Percentiles rank a stretch among this genome's conserved stretches.
Evolutionary conservation across 2,113 vertebrate species (phyloP).

Genomic region (Limnothrissa miodon): DNA sequence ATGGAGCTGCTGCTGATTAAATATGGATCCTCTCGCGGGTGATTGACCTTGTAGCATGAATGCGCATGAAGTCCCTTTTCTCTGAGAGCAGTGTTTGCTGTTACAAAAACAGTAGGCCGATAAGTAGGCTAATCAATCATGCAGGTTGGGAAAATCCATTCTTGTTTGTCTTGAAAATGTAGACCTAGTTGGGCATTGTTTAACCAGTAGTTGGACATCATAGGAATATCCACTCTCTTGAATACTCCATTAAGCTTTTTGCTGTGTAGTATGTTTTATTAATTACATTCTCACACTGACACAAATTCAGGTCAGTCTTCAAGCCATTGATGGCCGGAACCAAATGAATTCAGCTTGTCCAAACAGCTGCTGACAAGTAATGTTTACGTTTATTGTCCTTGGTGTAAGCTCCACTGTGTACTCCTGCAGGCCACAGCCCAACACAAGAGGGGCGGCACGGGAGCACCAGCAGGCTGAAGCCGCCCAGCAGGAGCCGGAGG

Average conservation of each 20-base stretch:
- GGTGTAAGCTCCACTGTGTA: background rate
- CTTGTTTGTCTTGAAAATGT: too few relatives aligned
- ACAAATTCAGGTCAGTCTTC: background rate
- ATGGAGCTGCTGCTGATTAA: background rate
- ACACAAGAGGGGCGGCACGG: conserved; percentile 74
- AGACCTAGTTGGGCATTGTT: too few relatives aligned
- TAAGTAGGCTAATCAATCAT: too few relatives aligned
- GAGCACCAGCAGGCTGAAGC: conserved; percentile 69
- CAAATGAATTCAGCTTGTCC: background rate
- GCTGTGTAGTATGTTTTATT: too few relatives aligned
- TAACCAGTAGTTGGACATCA: background rate
- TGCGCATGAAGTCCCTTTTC: too few relatives aligned
- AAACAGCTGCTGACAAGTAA: background rate
- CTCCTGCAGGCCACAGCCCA: conserved; percentile 77
- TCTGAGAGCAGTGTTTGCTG: too few relatives aligned
- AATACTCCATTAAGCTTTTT: background rate
- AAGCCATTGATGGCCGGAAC: background rate
- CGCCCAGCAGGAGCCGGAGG: conserved; percentile 87
- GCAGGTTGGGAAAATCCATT: too few relatives aligned
- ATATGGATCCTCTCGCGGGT: background rate
- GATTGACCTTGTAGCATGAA: too few relatives aligned
- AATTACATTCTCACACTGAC: too few relatives aligned
- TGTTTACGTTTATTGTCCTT: too few relatives aligned
- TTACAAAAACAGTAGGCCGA: too few relatives aligned
- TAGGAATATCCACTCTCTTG: background rate